These are phyloP conservation scores for Erynnis tages DNA, from an alignment of 2,888 invertebrate species.

Conservation along the genomic window DNA sequence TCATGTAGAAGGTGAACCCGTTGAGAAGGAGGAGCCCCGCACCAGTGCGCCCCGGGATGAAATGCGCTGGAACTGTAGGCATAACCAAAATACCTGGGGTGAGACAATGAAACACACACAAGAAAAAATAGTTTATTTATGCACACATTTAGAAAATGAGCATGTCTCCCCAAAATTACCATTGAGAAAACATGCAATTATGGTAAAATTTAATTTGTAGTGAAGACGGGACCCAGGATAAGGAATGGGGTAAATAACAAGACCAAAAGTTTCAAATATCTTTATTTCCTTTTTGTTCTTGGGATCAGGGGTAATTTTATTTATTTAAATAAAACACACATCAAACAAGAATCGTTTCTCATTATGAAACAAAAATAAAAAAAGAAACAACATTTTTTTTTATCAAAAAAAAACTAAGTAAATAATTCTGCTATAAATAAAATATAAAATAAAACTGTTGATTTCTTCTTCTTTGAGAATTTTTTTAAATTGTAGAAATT, in stretches of 20 bases:
- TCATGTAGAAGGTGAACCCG: slow-evolving; percentile 76
- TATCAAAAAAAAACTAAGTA: slow-evolving; percentile 27
- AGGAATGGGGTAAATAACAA: slow-evolving; percentile 54
- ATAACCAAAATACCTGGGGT: slow-evolving; percentile 36
- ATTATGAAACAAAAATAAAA: slow-evolving; percentile 33
- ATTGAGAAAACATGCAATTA: not conserved
- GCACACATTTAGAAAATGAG: slow-evolving; percentile 2
- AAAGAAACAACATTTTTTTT: slow-evolving; percentile 30
- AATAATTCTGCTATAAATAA: slow-evolving; percentile 25
- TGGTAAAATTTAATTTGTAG: slow-evolving; percentile 8
- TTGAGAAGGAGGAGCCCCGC: slow-evolving; percentile 70
- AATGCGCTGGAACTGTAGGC: slow-evolving; percentile 72
- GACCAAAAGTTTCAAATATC: slow-evolving; percentile 40
- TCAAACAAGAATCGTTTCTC: slow-evolving; percentile 20
- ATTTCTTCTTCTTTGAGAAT: too few relatives aligned
- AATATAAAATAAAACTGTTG: too few relatives aligned
- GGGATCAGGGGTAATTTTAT: slow-evolving; percentile 10
- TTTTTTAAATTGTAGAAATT: too few relatives aligned
- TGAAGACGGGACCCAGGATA: slow-evolving; percentile 39
- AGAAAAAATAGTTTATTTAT: slow-evolving; percentile 31
- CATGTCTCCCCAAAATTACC: not conserved
- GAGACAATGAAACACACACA: slow-evolving; percentile 40
- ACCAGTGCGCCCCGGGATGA: slow-evolving; percentile 71
- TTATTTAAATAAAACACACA: slow-evolving; percentile 22
- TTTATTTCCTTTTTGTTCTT: slow-evolving; percentile 43